phyloP scores from a whole-genome alignment of 2,888 invertebrate species.

The Mellilla xanthometata region DNA sequence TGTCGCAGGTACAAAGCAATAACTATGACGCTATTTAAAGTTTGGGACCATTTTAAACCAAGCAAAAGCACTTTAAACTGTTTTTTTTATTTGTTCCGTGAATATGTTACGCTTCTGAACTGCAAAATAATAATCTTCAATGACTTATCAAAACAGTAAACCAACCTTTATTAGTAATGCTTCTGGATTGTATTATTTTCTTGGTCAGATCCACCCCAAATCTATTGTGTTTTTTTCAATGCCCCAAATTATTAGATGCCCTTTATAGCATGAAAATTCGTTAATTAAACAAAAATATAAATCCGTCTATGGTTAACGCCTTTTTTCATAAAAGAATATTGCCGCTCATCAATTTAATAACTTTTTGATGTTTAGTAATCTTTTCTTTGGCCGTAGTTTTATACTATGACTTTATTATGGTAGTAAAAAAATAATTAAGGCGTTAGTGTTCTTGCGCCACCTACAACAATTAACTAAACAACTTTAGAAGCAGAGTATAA shows the following conservation, averaged over 20 bases:
- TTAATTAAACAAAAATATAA: conserved; percentile 76
- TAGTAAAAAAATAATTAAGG: conserved; percentile 32
- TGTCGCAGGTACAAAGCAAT: too few species aligned
- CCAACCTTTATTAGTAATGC: conserved; percentile 41
- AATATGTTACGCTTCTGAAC: too few species aligned
- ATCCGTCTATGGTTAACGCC: conserved; percentile 66
- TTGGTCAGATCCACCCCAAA: conserved; percentile 34
- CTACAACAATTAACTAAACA: conserved; percentile 7
- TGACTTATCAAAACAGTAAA: conserved; percentile 16
- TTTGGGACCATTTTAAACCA: too few species aligned
- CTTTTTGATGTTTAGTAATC: conserved; percentile 61
- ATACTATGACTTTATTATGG: conserved; percentile 26
- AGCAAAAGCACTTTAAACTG: too few species aligned
- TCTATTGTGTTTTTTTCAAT: conserved; percentile 33
- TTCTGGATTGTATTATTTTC: conserved; percentile 50
- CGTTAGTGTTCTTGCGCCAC: conserved; percentile 25
- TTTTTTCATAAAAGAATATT: conserved; percentile 63
- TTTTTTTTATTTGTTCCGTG: background rate
- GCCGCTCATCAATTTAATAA: conserved; percentile 75
- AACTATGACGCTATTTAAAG: too few species aligned
- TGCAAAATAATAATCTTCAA: conserved; percentile 10
- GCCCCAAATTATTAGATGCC: conserved; percentile 54
- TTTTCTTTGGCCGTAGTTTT: conserved; percentile 39
- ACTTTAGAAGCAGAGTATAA: background rate
- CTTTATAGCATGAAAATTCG: conserved; percentile 72